A percentile compares a stretch with the other conserved stretches of the same genome.
Conservation (phyloP, 2,888 invertebrate species). For the Podotricha telesiphe region DNA sequence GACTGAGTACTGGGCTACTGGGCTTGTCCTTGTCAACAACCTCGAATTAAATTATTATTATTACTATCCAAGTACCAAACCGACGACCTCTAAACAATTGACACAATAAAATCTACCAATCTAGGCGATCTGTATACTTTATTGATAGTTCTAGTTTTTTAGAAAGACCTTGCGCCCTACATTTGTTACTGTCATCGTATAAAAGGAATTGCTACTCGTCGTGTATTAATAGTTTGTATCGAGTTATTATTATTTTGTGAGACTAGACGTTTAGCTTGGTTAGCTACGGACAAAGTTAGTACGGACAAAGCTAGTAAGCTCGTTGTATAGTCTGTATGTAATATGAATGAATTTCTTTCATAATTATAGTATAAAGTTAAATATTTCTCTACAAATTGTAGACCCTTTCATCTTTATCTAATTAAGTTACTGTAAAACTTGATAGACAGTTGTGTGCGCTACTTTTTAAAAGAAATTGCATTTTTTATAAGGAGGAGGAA, state of each 20-base stretch:
- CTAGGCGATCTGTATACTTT: neutral
- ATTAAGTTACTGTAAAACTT: too few species aligned
- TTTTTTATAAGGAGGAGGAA: too few species aligned
- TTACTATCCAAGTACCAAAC: neutral
- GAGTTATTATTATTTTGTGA: neutral
- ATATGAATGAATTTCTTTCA: too few species aligned
- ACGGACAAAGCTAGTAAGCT: neutral
- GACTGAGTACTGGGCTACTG: too few species aligned
- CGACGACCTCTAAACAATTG: neutral
- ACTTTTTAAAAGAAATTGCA: too few species aligned
- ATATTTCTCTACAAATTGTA: too few species aligned
- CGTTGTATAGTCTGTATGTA: neutral
- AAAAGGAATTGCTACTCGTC: slow-evolving; percentile 9
- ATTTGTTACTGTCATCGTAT: slow-evolving; percentile 15
- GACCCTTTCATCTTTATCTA: too few species aligned
- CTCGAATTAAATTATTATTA: too few species aligned
- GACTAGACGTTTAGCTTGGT: neutral
- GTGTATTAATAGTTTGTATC: slow-evolving; percentile 9
- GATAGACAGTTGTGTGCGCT: too few species aligned
- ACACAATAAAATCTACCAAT: neutral
- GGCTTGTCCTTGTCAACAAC: too few species aligned
- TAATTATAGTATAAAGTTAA: too few species aligned
- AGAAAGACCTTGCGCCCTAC: slow-evolving; percentile 4
- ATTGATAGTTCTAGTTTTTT: slow-evolving; percentile 14
- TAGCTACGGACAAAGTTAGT: neutral